Conservation (phyloP, 2,888 invertebrate species). For the Hydroisotoma schaefferi region DNA sequence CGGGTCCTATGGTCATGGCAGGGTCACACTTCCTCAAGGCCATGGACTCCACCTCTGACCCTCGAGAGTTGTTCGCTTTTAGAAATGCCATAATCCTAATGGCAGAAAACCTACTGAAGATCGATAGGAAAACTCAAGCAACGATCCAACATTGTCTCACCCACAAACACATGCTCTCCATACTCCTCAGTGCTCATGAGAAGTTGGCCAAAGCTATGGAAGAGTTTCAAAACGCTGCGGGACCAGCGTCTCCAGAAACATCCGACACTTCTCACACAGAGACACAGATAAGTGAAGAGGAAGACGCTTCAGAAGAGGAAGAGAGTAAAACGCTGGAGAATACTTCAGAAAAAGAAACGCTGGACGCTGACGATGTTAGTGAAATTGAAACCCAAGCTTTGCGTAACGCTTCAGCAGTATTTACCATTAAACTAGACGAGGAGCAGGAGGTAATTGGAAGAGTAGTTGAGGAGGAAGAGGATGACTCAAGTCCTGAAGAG, state of each 20-base stretch:
- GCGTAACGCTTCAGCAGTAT: not conserved
- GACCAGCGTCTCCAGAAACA: not conserved
- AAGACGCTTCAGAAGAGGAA: not conserved
- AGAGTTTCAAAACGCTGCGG: not conserved
- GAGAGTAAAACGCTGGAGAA: not conserved
- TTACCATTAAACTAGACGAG: not conserved
- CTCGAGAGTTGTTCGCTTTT: conserved; percentile 31
- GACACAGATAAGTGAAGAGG: too few species aligned
- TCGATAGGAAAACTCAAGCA: conserved; percentile 34
- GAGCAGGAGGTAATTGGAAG: not conserved
- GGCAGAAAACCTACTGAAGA: conserved; percentile 36
- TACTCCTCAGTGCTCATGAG: conserved; percentile 35
- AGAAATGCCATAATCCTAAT: conserved; percentile 36
- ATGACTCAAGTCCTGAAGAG: not conserved
- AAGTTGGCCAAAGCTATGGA: conserved; percentile 31
- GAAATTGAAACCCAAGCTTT: not conserved
- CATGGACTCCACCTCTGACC: conserved; percentile 27
- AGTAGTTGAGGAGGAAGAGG: not conserved
- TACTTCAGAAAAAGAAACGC: not conserved
- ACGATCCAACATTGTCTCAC: conserved; percentile 40
- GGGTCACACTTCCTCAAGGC: conserved; percentile 40
- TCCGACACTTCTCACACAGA: too few species aligned
- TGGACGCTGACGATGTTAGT: not conserved
- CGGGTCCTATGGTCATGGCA: conserved; percentile 41
- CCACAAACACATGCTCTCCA: conserved; percentile 42